phyloP scores from a whole-genome alignment of 2,888 invertebrate species.

The Hypsopygia costalis region DNA sequence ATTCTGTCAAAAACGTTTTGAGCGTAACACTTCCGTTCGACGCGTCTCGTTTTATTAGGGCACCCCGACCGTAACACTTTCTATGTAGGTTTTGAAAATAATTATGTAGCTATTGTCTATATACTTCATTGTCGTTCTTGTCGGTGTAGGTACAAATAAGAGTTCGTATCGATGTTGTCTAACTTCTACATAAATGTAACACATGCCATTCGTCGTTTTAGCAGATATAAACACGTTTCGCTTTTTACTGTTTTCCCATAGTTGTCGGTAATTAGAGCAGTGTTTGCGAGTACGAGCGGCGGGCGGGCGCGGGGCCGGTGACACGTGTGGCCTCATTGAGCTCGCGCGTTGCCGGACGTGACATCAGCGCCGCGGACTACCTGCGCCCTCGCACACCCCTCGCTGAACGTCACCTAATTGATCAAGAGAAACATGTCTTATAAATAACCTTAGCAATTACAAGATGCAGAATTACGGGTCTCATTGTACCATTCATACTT shows the following conservation, averaged over 20 bases:
- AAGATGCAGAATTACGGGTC: too few species aligned
- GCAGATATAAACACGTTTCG: conserved; percentile 52
- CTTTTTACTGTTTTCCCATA: conserved; percentile 69
- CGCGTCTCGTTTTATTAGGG: conserved; percentile 40
- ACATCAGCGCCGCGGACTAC: conserved; percentile 51
- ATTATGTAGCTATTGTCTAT: conserved; percentile 15
- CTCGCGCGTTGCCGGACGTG: conserved; percentile 59
- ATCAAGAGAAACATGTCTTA: too few species aligned
- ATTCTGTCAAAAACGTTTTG: conserved; percentile 51
- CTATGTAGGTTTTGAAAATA: conserved; percentile 18
- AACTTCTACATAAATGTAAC: conserved; percentile 14
- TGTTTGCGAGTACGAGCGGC: conserved; percentile 40
- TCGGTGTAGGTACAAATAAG: conserved; percentile 18
- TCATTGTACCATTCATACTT: too few species aligned
- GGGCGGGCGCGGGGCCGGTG: conserved; percentile 34
- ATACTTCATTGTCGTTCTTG: conserved; percentile 31
- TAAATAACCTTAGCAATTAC: too few species aligned
- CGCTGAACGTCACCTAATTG: too few species aligned
- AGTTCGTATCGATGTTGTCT: too few species aligned
- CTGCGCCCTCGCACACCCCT: conserved; percentile 40
- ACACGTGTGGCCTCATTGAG: conserved; percentile 77
- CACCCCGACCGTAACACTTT: conserved; percentile 28
- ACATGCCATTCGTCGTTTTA: conserved; percentile 49
- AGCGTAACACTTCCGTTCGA: conserved; percentile 40
- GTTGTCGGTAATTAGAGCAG: conserved; percentile 71